These are phyloP conservation scores for Sarotherodon lohbergeri DNA, from an alignment of 2,113 vertebrate species.

Conservation along the genomic window DNA sequence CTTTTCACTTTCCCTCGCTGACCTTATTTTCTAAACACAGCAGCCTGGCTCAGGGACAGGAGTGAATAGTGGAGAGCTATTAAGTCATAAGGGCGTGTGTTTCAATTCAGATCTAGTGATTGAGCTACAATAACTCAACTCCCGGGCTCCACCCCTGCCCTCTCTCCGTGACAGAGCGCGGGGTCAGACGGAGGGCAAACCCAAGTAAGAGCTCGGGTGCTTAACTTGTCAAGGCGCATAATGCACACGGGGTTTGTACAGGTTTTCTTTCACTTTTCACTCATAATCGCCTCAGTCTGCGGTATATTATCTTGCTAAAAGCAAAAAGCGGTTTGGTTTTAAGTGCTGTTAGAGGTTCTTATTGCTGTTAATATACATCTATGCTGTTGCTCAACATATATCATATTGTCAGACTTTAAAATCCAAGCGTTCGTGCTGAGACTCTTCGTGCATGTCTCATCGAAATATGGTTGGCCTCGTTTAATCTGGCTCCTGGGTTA, in stretches of 20 bases:
- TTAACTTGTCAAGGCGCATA: slow-evolving; percentile 1
- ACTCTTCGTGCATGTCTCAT: background rate
- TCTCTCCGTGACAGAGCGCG: slow-evolving; percentile 29
- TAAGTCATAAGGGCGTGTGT: slow-evolving; percentile 38
- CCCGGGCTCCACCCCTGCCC: slow-evolving; percentile 16
- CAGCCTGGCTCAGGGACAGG: slow-evolving; percentile 8
- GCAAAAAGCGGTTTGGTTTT: background rate
- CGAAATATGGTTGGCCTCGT: background rate
- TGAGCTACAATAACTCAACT: slow-evolving; percentile 32
- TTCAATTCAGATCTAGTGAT: slow-evolving; percentile 9
- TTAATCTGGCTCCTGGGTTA: slow-evolving; percentile 2
- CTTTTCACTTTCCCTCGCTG: slow-evolving; percentile 28
- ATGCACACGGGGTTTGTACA: background rate
- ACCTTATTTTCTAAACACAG: slow-evolving; percentile 39
- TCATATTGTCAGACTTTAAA: background rate
- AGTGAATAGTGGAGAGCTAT: slow-evolving; percentile 39
- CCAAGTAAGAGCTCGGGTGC: slow-evolving; percentile 16
- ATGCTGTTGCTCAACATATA: background rate
- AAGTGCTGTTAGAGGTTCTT: background rate
- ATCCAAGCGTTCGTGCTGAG: background rate
- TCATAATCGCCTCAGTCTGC: background rate
- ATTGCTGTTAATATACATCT: background rate
- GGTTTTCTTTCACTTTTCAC: background rate
- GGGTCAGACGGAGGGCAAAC: slow-evolving; percentile 47
- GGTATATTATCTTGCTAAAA: background rate